Evolutionary conservation across 35 echinoderm and acorn worm genomes (phyloP).

Genomic region (Hemicentrotus pulcherrimus): DNA sequence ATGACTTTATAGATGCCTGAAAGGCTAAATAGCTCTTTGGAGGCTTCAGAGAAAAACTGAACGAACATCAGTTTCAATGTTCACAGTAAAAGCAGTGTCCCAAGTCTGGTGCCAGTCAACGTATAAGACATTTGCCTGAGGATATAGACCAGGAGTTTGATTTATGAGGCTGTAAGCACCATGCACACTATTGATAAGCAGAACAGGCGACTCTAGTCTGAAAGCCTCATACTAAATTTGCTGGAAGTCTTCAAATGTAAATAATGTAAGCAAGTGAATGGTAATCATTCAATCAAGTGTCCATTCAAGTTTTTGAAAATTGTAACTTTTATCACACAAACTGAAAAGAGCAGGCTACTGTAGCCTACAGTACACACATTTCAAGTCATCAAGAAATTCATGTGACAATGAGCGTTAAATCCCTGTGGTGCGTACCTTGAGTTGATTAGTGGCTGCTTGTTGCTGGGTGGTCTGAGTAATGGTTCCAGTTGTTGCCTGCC

Average conservation of each 20-base stretch:
- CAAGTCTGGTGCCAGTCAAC: neutral
- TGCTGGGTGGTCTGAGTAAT: neutral
- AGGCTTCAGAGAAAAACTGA: neutral
- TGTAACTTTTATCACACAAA: neutral
- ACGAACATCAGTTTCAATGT: neutral
- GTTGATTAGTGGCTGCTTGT: neutral
- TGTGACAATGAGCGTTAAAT: neutral
- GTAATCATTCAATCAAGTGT: neutral
- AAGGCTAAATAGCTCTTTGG: neutral
- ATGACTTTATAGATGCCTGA: too few species aligned
- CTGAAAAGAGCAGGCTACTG: neutral
- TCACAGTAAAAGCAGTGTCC: neutral
- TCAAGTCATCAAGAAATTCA: neutral
- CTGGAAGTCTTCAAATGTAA: neutral
- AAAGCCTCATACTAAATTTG: conserved; percentile 4
- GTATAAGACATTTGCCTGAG: too few species aligned
- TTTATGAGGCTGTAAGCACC: too few species aligned
- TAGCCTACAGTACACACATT: too few species aligned
- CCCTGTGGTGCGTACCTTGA: conserved; percentile 20
- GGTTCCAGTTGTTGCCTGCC: neutral
- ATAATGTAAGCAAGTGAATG: neutral
- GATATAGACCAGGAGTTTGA: too few species aligned
- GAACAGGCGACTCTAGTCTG: conserved; percentile 50
- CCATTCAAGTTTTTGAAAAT: neutral
- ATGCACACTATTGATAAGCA: conserved; percentile 39